Evolutionary conservation across 2,888 invertebrate genomes (phyloP), one percentile per base, ranked within the genome.

Genomic region (Poecilobothrus nobilitatus): DNA sequence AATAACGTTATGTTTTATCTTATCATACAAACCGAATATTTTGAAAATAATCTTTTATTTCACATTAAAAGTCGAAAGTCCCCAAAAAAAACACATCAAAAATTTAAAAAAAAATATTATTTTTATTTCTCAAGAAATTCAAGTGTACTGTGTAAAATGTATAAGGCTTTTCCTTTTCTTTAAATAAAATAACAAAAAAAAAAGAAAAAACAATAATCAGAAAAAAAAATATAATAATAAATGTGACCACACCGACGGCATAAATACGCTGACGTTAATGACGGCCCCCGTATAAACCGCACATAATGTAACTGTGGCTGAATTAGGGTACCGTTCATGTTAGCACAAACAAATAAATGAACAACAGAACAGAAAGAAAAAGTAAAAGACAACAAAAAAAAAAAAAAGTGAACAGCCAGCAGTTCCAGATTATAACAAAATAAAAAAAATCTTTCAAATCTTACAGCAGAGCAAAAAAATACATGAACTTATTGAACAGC

Each of bases 201-300:
- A 18, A 33, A 18, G 33, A 64, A 10, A 64, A 64, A 64, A 64
- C 8, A 64, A 33, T n/a, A 27, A 64, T 27, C 33, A 64, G 3
- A 5, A 64, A 27, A 64, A 64, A 12, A 18, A n/a, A 64, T 1
- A 64, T 9, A 22, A 15, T 27, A 22, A 22, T 65, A 33, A n/a
- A 65, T 4, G 37, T 34, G 65, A 65, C 65, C 65, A 65, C 71
- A 71, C 71, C 69, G 72, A 69, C 66, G 72, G 71, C 15, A 53
- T 67, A 70, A 71, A 71, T 68, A 71, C 63, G 66, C 67, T 69
- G 62, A 69, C 69, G 69, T 70, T 73, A 71, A 71, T 70, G 73
- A 71, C 73, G 72, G 72, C 73, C 72, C 72, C 73, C 71, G 73
- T 73, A 71, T 67, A 71, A 73, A 73, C 72, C 72, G 66, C 73